These are phyloP conservation scores for Eulemur coronatus DNA, from an alignment of 2,797 vertebrate species.

Conservation along the genomic window DNA sequence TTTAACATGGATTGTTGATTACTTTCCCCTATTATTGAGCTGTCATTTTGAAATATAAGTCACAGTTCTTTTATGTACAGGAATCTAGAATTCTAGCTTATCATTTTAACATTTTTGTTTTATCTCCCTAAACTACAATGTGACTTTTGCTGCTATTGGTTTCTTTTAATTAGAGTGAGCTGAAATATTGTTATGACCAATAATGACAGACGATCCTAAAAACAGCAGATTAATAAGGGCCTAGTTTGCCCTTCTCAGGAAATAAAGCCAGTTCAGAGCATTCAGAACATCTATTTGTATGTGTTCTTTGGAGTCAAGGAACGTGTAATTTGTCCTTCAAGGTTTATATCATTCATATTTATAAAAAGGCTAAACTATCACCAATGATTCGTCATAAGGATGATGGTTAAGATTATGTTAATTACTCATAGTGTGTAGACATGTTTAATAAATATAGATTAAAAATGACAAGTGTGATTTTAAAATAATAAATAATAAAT, in stretches of 20 bases:
- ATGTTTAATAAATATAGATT: not conserved
- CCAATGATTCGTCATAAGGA: not conserved
- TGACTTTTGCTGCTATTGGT: slow-evolving; percentile 2
- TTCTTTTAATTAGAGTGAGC: slow-evolving; percentile 17
- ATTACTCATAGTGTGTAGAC: not conserved
- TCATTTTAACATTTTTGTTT: not conserved
- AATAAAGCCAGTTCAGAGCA: not conserved
- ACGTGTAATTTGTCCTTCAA: slow-evolving; percentile 17
- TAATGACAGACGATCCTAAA: slow-evolving; percentile 3
- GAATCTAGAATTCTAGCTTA: not conserved
- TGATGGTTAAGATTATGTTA: not conserved
- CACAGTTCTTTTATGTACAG: not conserved
- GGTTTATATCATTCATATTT: not conserved
- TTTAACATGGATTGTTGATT: not conserved
- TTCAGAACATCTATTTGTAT: slow-evolving; percentile 12
- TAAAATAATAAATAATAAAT: not conserved
- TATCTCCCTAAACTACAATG: not conserved
- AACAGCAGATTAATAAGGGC: not conserved
- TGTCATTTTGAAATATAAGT: not conserved
- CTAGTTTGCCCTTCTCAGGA: slow-evolving; percentile 15
- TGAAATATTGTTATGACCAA: slow-evolving; percentile 9
- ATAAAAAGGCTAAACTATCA: not conserved
- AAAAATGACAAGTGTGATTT: not conserved
- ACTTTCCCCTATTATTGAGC: not conserved
- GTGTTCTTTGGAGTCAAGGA: not conserved